Evolutionary conservation across 2,888 invertebrate genomes (phyloP).

Genomic region (Baccha elongata): DNA sequence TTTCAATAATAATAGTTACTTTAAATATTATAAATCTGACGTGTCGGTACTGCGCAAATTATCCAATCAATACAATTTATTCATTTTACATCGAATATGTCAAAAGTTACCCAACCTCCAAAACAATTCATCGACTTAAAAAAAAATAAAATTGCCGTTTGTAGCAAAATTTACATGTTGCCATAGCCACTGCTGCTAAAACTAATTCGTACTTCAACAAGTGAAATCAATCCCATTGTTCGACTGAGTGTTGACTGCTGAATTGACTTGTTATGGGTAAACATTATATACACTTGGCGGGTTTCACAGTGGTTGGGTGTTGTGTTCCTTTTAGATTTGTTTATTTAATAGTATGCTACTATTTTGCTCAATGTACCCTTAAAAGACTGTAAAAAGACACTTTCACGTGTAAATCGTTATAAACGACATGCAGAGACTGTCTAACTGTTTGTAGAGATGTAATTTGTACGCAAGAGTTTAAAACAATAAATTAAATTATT

Average conservation of each 20-base stretch:
- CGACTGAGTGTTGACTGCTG: slow-evolving; percentile 35
- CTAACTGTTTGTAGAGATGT: neutral
- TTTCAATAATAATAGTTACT: no score
- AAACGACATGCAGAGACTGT: neutral
- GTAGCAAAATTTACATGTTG: slow-evolving; percentile 45
- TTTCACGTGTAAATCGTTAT: slow-evolving; percentile 61
- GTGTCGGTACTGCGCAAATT: no score
- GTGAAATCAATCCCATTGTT: slow-evolving; percentile 71
- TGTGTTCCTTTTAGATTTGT: slow-evolving; percentile 28
- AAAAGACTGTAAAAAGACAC: slow-evolving; percentile 50
- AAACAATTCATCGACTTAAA: slow-evolving; percentile 24
- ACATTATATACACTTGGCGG: slow-evolving; percentile 58
- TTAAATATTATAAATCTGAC: no score
- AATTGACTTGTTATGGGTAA: slow-evolving; percentile 25
- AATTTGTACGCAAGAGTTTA: slow-evolving; percentile 14
- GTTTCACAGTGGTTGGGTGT: slow-evolving; percentile 41
- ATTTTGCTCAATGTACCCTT: slow-evolving; percentile 65
- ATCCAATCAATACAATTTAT: no score
- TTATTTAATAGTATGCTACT: slow-evolving; percentile 53
- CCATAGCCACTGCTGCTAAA: neutral
- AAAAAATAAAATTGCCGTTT: slow-evolving; percentile 42
- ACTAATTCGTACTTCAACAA: slow-evolving; percentile 57
- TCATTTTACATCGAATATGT: no score
- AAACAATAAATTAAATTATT: slow-evolving; percentile 55
- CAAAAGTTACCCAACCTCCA: slow-evolving; percentile 34